A percentile compares a stretch with the other conserved stretches of the same genome.
These are phyloP conservation scores for Philypnodon macrostomus DNA, from an alignment of 2,797 vertebrate species.

Conservation along the genomic window DNA sequence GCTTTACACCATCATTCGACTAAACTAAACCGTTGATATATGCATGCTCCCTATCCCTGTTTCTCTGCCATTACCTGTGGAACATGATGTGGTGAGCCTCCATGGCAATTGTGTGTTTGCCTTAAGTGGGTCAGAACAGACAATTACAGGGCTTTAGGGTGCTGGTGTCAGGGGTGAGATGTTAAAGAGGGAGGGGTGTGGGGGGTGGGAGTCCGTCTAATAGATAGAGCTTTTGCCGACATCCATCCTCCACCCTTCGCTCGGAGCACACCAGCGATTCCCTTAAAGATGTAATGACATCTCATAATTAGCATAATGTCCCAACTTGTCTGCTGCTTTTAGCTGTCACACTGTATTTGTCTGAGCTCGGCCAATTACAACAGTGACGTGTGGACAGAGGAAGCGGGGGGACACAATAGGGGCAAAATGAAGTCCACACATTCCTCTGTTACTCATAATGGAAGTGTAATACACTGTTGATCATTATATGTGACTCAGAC, in stretches of 20 bases:
- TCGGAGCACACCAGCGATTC: conserved; percentile 66
- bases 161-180: conserved; percentile 54
- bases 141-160: conserved; percentile 60
- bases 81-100: conserved; percentile 25
- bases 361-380: conserved; percentile 68
- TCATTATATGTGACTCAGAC: conserved; percentile 38
- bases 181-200: conserved; percentile 26
- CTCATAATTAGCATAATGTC: conserved; percentile 79
- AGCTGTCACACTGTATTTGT: conserved; percentile 74
- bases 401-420: conserved; percentile 24
- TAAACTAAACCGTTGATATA: too few relatives aligned
- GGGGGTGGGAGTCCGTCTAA: conserved; percentile 36
- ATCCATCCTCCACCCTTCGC: conserved; percentile 47
- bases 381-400: conserved; percentile 9
- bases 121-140: conserved; percentile 60
- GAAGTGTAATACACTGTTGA: conserved; percentile 38
- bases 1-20: too few relatives aligned
- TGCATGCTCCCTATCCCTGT: too few relatives aligned
- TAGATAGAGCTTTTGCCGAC: conserved; percentile 52
- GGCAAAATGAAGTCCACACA: conserved; percentile 53
- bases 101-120: conserved; percentile 27
- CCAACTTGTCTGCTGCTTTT: conserved; percentile 76
- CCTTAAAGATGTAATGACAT: conserved; percentile 76
- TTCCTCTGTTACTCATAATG: conserved; percentile 46
- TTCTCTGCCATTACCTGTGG: conserved; percentile 49